These are phyloP conservation scores for Psammodynastes pulverulentus DNA, from an alignment of 2,113 vertebrate genomes.

Conservation along the genomic window DNA sequence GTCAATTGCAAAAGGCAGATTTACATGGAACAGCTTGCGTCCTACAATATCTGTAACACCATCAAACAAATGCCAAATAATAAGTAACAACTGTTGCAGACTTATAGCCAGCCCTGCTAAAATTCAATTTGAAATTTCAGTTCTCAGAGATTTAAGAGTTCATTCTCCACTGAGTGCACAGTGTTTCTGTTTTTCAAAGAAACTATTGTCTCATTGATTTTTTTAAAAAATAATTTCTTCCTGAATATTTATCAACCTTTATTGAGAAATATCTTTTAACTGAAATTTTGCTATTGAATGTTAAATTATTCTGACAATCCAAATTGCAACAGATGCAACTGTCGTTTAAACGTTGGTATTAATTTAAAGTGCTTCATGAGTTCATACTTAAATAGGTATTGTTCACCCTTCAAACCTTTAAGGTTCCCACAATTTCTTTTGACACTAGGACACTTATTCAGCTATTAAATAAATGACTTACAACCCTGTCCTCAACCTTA, in stretches of 20 bases:
- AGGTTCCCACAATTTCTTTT: background rate
- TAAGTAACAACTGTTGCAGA: background rate
- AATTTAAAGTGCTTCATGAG: background rate
- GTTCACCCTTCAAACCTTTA: background rate
- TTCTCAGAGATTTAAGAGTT: background rate
- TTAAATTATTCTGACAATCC: background rate
- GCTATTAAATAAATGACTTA: background rate
- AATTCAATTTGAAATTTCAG: background rate
- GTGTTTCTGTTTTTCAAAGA: background rate
- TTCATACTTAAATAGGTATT: background rate
- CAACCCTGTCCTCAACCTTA: background rate
- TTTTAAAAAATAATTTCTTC: background rate
- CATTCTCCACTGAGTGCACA: background rate
- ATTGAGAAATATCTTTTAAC: background rate
- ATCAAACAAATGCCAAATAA: background rate
- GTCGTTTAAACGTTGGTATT: background rate
- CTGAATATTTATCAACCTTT: background rate
- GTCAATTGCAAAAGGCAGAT: too few species aligned
- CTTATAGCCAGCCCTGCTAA: background rate
- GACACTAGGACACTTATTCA: background rate
- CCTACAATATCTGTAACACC: background rate
- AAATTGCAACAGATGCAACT: background rate
- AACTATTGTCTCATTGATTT: background rate
- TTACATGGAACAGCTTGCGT: background rate
- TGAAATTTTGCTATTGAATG: background rate